phyloP scores from a whole-genome alignment of 2,888 invertebrate genomes.

The Tigriopus californicus region DNA sequence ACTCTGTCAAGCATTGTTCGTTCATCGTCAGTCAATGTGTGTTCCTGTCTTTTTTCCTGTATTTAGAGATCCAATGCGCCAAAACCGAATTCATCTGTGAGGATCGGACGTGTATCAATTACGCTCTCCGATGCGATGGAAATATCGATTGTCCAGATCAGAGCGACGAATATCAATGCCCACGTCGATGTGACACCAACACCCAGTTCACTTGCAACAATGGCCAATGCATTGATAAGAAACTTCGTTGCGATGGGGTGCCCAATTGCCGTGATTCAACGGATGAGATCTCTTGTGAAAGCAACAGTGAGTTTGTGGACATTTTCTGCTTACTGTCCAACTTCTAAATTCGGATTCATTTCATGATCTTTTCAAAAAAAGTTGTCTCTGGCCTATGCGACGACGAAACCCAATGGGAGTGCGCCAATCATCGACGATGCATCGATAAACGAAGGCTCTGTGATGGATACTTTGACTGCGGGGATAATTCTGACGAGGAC shows the following conservation, averaged over 20 bases:
- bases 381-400: background rate
- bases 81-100: constrained; percentile 8
- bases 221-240: constrained; percentile 3
- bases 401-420: background rate
- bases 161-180: background rate
- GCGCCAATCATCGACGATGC: background rate
- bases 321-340: too few relatives aligned
- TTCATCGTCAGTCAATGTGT: too few relatives aligned
- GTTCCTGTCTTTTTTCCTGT: too few relatives aligned
- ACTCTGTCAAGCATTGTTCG: too few relatives aligned
- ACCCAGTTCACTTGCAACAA: background rate
- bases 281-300: background rate
- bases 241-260: background rate
- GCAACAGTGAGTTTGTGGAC: too few relatives aligned
- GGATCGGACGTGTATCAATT: constrained; percentile 1
- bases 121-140: background rate
- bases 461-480: background rate
- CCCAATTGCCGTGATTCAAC: constrained; percentile 1
- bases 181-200: background rate
- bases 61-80: background rate
- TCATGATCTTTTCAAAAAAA: too few relatives aligned
- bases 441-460: background rate
- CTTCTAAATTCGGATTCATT: too few relatives aligned
- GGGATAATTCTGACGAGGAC: background rate
- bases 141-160: background rate